Base-by-base conservation (phyloP, 2,797 vertebrate genomes). In the Spinibarbus caldwelli region DNA sequence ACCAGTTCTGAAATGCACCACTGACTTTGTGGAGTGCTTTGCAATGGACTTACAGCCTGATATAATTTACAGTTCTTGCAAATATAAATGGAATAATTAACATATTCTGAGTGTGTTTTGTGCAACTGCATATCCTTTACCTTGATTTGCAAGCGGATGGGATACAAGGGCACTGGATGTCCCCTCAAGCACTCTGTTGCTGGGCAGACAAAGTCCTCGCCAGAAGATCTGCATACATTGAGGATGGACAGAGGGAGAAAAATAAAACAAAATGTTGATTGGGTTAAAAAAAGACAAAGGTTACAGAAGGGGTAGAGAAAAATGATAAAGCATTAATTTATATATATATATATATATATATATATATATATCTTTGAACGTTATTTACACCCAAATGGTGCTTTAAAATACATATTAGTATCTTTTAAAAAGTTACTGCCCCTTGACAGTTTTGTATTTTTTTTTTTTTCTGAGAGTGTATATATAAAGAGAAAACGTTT, bases 71-170 rank as follows among this genome's bases (percentile, higher is more conserved):
- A 72, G 38, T 73, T 62, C 19, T 72, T 31, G 19, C 9, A 45
- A 41, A 41, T 23, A 57, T 14, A 31, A 5, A 66, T n/a, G 8
- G 57, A n/a, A 67, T 14, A 19, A 21, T 38, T 2, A 29, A 36
- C 5, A 64, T 17, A 47, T 49, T 6, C 36, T n/a, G 11, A n/a
- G 73, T 57, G 62, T 41, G 19, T 49, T 70, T 43, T 67, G 64
- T 34, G 67, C 31, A 73, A 72, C 38, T 29, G 68, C 66, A n/a
- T n/a, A n/a, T n/a, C n/a, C n/a, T n/a, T 85, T 87, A 88, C 87
- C 89, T 88, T 86, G 31, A 76, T 82, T 88, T 82, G 70, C 80
- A 87, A 86, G 78, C 5, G 80, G 87, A 21, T 78, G 76, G 75
- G 57, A 84, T 64, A 66, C 72, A 78, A 85, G 78, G 85, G 36